Percentiles rank a stretch among this genome's conserved stretches.
Conservation (phyloP, 2,888 invertebrate genomes). For the Tipula vernalis region DNA sequence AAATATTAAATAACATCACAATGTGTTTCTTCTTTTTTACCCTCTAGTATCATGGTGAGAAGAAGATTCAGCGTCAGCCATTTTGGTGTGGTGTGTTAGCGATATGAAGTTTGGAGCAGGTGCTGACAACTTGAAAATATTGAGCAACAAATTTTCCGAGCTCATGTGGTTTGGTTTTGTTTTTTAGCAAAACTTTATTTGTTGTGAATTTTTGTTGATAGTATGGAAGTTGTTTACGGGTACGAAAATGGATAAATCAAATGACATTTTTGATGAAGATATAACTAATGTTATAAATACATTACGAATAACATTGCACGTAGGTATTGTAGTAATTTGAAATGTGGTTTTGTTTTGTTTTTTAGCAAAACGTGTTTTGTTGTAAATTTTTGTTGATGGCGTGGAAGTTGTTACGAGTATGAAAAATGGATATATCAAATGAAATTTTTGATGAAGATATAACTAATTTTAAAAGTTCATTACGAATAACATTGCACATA, state of each 20-base stretch:
- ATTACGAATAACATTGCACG: background rate
- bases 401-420: no score
- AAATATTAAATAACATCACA: slow-evolving; percentile 4
- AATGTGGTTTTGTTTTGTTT: no score
- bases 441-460: no score
- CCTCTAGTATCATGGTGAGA: background rate
- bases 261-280: background rate
- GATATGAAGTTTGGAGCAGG: background rate
- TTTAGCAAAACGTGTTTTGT: no score
- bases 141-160: background rate
- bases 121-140: background rate
- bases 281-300: background rate
- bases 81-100: background rate
- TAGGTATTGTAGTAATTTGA: background rate
- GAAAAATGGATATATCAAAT: no score
- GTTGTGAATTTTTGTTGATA: background rate
- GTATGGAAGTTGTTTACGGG: background rate
- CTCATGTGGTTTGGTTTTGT: background rate
- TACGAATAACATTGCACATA: no score
- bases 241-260: background rate
- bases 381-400: no score
- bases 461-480: no score
- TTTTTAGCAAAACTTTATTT: background rate
- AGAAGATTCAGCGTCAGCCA: background rate
- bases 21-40: background rate